phyloP scores from a whole-genome alignment of 2,888 invertebrate species.

The Tridacna crocea region DNA sequence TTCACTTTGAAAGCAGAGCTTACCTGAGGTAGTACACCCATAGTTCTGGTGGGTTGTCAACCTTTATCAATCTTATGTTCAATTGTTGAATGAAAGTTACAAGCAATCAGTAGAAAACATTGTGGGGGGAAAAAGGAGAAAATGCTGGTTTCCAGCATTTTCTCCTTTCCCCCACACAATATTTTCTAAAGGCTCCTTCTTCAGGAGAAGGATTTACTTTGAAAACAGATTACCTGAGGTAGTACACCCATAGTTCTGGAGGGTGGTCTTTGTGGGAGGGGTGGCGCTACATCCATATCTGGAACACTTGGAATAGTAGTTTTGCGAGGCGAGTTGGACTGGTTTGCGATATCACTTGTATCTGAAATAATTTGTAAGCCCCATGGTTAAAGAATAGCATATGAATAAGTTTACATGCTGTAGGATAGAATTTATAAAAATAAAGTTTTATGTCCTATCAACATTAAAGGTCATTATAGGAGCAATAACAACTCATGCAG shows the following conservation, averaged over 20 bases:
- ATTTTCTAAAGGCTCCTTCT: neutral
- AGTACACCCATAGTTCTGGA: constrained; percentile 67
- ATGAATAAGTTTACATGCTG: too few species aligned
- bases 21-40: constrained; percentile 69
- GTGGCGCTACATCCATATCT: constrained; percentile 40
- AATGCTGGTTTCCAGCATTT: neutral
- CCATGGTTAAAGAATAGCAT: too few species aligned
- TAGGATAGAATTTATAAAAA: too few species aligned
- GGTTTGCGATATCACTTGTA: constrained; percentile 66
- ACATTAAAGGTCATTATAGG: too few species aligned
- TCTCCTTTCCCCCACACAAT: neutral
- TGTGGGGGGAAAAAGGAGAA: neutral
- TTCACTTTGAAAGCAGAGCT: neutral
- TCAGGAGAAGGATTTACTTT: neutral
- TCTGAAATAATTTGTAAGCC: constrained; percentile 63
- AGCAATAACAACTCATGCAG: too few species aligned
- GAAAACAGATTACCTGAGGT: constrained; percentile 63
- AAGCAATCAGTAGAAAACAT: too few species aligned
- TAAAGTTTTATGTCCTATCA: too few species aligned
- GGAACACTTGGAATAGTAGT: constrained; percentile 42
- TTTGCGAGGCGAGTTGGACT: constrained; percentile 46
- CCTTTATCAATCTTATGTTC: too few species aligned
- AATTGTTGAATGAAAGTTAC: too few species aligned
- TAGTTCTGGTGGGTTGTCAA: constrained; percentile 70
- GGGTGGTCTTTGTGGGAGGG: constrained; percentile 68